Evolutionary conservation across 2,797 vertebrate genomes (phyloP), one percentile per base, ranked within the genome.

Genomic region (Apogon talboti): DNA sequence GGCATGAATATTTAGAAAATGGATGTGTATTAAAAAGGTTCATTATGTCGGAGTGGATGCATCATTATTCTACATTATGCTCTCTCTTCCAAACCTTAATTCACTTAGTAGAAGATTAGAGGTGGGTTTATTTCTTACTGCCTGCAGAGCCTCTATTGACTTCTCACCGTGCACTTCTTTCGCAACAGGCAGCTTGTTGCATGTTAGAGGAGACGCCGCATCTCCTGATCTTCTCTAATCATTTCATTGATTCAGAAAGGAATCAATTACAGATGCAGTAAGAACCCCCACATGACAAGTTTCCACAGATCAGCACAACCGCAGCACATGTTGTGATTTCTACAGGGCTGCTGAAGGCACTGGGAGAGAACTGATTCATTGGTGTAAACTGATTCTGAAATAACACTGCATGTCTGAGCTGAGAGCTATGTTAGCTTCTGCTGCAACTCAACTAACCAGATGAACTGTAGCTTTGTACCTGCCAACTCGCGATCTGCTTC

Each of bases 211-310:
- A 66, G 66, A 71, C 51, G 38, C 49, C 18, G 6, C 51, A 40
- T 69, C 63, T 58, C 65, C 49, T 61, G 38, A 62, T 59, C 66
- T 71, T 50, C 71, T 70, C 68, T 65, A 81, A 88, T 88, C 71
- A 71, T 80, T 83, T 64, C 60, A 76, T 60, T 54, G 69, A 80
- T 80, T 78, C 38, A 11, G 46, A 19, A 41, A 53, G n/a, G 47
- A 87, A 81, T 82, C 71, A 74, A 78, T 78, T 67, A 58, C 65
- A 81, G 55, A 77, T 74, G 60, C 61, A 40, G 56, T 35, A 51
- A 42, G 48, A 67, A 50, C 19, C 30, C 28, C 52, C 50, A 19
- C 65, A 53, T 50, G 64, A 62, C 69, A 62, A 28, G 62, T 8
- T 51, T 67, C 57, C 59, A 52, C 41, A 47, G 46, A 62, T 15